Percentiles rank a stretch among this genome's conserved stretches.
Evolutionary conservation across 2,888 invertebrate genomes (phyloP).

Genomic region (Phytoseiulus persimilis): DNA sequence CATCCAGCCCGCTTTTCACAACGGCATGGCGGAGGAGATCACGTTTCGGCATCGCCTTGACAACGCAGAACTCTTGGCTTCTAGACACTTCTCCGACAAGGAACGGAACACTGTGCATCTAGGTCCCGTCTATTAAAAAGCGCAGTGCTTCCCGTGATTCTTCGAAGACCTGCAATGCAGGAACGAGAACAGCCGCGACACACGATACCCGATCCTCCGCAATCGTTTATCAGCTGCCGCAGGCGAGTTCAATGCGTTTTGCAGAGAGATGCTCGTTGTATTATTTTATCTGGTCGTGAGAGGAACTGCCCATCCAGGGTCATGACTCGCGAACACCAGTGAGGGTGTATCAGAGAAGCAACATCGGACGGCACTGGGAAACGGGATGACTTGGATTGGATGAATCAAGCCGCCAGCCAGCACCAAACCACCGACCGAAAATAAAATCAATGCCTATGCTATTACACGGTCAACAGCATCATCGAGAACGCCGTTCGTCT

Average conservation of each 20-base stretch:
- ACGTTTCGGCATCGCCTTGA: background rate
- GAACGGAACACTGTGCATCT: background rate
- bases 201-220: background rate
- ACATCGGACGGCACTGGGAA: background rate
- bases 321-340: background rate
- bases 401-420: background rate
- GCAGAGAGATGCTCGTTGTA: background rate
- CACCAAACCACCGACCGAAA: background rate
- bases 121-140: background rate
- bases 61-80: background rate
- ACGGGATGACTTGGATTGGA: background rate
- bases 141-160: background rate
- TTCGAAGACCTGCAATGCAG: background rate
- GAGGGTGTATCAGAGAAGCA: background rate
- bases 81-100: background rate
- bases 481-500: background rate
- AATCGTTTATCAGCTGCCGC: background rate
- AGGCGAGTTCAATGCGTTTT: background rate
- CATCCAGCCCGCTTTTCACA: background rate
- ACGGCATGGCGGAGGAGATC: background rate
- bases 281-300: slow-evolving; percentile 5
- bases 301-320: background rate
- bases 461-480: background rate
- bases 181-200: background rate
- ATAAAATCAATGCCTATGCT: background rate